These are phyloP conservation scores for Peromyscus eremicus DNA, from an alignment of 2,797 vertebrate species.

Conservation along the genomic window DNA sequence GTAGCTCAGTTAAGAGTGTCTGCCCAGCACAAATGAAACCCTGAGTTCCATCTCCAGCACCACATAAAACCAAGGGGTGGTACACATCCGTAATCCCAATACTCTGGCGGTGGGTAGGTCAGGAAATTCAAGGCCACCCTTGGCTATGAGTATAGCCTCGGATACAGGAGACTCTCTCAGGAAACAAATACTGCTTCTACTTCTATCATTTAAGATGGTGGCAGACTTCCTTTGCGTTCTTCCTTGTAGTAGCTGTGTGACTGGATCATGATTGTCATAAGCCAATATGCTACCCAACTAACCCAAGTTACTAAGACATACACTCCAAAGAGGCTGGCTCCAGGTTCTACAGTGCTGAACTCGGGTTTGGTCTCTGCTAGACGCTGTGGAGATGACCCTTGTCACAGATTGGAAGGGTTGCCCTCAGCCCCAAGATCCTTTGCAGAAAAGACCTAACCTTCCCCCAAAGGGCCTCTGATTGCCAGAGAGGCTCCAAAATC, in stretches of 20 bases:
- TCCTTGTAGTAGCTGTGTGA: background rate
- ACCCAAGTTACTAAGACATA: background rate
- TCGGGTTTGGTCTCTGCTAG: background rate
- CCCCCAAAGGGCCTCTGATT: background rate
- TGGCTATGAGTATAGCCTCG: background rate
- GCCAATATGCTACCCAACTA: background rate
- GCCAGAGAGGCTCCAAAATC: background rate
- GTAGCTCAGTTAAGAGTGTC: background rate
- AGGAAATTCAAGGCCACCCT: background rate
- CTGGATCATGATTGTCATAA: background rate
- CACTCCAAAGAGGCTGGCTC: background rate
- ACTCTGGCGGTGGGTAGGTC: background rate
- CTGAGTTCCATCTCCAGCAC: background rate
- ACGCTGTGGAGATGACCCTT: background rate
- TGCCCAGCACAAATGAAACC: background rate
- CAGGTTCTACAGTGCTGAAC: background rate
- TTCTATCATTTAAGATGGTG: background rate
- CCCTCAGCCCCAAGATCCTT: background rate
- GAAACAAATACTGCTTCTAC: background rate
- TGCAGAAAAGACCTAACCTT: background rate
- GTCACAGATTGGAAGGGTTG: background rate
- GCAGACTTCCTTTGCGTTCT: background rate
- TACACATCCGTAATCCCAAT: background rate
- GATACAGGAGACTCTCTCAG: background rate
- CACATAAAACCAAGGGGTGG: background rate